These are phyloP conservation scores for Blomia tropicalis DNA, from an alignment of 2,888 invertebrate species.

Conservation along the genomic window DNA sequence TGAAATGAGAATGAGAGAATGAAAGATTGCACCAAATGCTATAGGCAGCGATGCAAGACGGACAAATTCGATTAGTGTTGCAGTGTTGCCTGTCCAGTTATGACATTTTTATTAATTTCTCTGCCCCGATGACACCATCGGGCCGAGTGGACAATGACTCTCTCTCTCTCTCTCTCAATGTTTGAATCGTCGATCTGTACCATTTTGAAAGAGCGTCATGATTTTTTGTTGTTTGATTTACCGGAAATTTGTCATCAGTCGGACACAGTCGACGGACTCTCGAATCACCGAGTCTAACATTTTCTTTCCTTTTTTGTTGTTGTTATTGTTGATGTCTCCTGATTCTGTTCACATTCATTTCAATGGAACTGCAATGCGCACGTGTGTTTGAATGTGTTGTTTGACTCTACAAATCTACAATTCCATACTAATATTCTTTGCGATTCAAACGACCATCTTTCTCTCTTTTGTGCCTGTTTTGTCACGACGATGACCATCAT, in stretches of 20 bases:
- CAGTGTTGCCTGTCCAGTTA: neutral
- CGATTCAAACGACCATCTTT: no score
- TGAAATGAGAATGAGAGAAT: neutral
- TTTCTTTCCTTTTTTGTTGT: neutral
- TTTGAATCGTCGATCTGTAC: neutral
- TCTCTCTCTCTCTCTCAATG: neutral
- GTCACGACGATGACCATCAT: no score
- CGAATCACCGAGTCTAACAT: neutral
- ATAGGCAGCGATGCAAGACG: neutral
- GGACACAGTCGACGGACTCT: neutral
- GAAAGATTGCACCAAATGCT: neutral
- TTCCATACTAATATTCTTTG: no score
- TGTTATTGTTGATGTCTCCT: neutral
- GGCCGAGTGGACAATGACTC: neutral
- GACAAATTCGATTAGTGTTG: constrained; percentile 4
- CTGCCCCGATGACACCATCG: neutral
- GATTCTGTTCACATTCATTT: no score
- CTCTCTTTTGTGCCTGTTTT: no score
- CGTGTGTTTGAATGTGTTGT: no score
- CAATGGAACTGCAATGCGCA: no score
- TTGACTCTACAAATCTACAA: no score
- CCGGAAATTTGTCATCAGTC: constrained; percentile 13
- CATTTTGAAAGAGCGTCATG: neutral
- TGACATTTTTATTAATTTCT: constrained; percentile 11
- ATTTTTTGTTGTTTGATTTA: constrained; percentile 7